Evolutionary conservation across 1,140 invertebrate genomes (phyloP).

Genomic region (Antheraea mylitta): DNA sequence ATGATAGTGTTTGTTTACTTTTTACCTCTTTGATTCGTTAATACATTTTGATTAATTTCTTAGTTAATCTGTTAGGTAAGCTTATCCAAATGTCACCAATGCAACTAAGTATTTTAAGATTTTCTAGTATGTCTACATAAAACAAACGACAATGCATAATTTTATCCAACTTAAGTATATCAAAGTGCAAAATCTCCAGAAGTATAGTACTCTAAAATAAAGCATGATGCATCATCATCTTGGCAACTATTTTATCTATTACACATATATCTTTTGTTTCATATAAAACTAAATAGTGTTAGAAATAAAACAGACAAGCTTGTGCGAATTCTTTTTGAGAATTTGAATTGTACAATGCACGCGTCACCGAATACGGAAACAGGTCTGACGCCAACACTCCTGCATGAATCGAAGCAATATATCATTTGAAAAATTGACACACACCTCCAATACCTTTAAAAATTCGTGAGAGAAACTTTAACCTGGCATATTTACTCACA

Average conservation of each 20-base stretch:
- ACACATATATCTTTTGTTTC: background rate
- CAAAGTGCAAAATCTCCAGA: too few species aligned
- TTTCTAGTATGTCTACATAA: too few species aligned
- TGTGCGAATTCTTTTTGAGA: constrained; percentile 35
- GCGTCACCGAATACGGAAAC: constrained; percentile 48
- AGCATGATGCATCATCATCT: background rate
- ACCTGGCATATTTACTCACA: constrained; percentile 71
- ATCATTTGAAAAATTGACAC: constrained; percentile 74
- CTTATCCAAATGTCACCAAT: too few species aligned
- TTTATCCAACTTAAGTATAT: too few species aligned
- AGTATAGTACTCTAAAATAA: too few species aligned
- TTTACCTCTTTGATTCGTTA: too few species aligned
- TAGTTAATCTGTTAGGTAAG: too few species aligned
- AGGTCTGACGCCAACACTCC: constrained; percentile 49
- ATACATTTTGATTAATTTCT: too few species aligned
- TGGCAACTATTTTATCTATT: background rate
- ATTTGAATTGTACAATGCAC: constrained; percentile 47
- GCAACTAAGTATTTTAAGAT: too few species aligned
- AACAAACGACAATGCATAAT: too few species aligned
- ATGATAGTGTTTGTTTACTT: too few species aligned
- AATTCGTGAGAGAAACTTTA: constrained; percentile 70
- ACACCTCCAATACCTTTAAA: constrained; percentile 62
- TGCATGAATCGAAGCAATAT: constrained; percentile 61
- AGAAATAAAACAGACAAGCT: background rate
- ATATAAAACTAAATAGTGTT: background rate